phyloP scores from a whole-genome alignment of 2,888 invertebrate species.

The Desoria tigrina region DNA sequence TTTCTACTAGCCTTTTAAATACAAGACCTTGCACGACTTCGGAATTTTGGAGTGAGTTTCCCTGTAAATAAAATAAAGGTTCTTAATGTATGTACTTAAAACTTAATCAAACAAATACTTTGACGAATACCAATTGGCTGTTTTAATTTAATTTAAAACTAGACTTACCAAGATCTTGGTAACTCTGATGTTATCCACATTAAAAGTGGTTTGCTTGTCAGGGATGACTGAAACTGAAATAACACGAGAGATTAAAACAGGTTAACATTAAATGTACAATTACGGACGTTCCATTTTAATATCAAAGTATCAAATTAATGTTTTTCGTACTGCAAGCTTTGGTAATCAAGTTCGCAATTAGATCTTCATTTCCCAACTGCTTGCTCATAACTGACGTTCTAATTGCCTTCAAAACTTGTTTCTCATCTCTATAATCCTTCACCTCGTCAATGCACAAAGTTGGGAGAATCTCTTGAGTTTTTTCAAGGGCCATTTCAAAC shows the following conservation, averaged over 20 bases:
- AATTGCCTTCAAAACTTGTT: constrained; percentile 73
- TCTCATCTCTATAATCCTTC: constrained; percentile 66
- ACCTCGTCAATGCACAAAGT: constrained; percentile 76
- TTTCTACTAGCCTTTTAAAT: constrained; percentile 93
- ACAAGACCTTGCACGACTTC: constrained; percentile 94
- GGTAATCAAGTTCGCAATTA: constrained; percentile 79
- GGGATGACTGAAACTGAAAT: constrained; percentile 75
- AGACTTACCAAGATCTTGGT: constrained; percentile 69
- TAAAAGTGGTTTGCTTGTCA: constrained; percentile 78
- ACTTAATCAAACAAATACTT: constrained; percentile 20
- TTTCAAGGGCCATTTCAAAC: constrained; percentile 85
- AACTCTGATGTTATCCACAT: constrained; percentile 95
- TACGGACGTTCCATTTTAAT: not conserved
- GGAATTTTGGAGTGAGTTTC: constrained; percentile 71
- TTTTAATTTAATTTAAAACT: constrained; percentile 2
- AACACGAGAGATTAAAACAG: constrained; percentile 16
- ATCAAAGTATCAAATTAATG: constrained; percentile 9
- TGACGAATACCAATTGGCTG: no score
- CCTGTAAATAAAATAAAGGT: no score
- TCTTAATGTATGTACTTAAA: not conserved
- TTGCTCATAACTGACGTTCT: constrained; percentile 91
- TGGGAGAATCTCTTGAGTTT: constrained; percentile 86
- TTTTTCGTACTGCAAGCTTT: constrained; percentile 70
- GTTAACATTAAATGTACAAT: constrained; percentile 8
- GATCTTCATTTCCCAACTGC: constrained; percentile 96